Conservation (phyloP, 2,797 vertebrate species). For the Oophaga sylvatica region DNA sequence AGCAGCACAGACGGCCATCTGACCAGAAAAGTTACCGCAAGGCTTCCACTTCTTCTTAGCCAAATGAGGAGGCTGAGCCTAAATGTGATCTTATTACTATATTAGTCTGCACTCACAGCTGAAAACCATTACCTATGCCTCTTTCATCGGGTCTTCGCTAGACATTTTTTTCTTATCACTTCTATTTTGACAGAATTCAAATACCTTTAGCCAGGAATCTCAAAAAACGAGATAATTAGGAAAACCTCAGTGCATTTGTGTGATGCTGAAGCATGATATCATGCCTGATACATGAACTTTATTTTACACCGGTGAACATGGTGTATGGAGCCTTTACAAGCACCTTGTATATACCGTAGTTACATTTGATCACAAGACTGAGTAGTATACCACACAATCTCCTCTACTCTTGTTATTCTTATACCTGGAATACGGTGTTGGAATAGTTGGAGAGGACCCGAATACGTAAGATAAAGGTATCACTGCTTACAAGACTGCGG, state of each 20-base stretch:
- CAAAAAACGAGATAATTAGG: neutral
- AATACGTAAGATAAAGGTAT: neutral
- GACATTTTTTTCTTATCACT: neutral
- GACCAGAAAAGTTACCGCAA: too few species aligned
- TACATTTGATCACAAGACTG: too few species aligned
- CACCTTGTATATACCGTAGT: too few species aligned
- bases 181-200: conserved; percentile 12
- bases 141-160: conserved; percentile 7
- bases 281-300: neutral
- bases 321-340: too few species aligned
- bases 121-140: conserved; percentile 5
- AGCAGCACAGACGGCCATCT: too few species aligned
- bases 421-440: neutral
- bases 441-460: neutral
- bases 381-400: too few species aligned
- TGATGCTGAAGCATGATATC: neutral
- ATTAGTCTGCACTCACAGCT: neutral
- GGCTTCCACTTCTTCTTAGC: too few species aligned
- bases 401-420: neutral
- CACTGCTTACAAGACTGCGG: neutral
- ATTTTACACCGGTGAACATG: too few species aligned
- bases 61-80: neutral
- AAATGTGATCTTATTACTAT: neutral
- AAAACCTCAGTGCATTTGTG: neutral
- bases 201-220: neutral